phyloP scores from a whole-genome alignment of 1,140 invertebrate species.

The Drosophila aff. region DNA sequence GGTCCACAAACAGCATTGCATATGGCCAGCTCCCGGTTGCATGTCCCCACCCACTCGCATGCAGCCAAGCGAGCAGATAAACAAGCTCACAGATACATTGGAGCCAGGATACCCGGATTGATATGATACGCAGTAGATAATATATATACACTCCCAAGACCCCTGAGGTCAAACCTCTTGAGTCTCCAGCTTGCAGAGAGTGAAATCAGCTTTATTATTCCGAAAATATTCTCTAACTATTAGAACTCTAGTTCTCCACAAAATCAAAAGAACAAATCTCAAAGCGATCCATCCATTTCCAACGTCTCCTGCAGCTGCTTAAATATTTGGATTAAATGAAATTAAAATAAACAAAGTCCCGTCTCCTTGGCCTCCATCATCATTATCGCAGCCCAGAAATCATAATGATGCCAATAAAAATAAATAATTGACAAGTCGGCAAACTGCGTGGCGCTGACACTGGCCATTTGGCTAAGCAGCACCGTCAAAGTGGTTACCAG shows the following conservation, averaged over 20 bases:
- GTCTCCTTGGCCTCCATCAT: constrained; percentile 21
- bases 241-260: too few relatives aligned
- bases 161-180: neutral
- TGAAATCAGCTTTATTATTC: neutral
- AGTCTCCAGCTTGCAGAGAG: too few relatives aligned
- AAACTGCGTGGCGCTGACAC: constrained; percentile 40
- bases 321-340: constrained; percentile 68
- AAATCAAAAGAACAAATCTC: too few relatives aligned
- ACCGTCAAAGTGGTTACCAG: constrained; percentile 48
- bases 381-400: constrained; percentile 59
- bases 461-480: constrained; percentile 68
- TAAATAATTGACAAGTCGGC: constrained; percentile 68
- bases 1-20: constrained; percentile 32
- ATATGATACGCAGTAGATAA: constrained; percentile 6
- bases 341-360: constrained; percentile 38
- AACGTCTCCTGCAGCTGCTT: constrained; percentile 48
- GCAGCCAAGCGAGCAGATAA: constrained; percentile 18
- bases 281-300: constrained; percentile 1
- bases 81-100: constrained; percentile 15
- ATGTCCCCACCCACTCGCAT: constrained; percentile 17
- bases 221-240: neutral
- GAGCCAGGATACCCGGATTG: constrained; percentile 5
- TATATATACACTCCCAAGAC: neutral
- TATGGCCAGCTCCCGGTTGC: constrained; percentile 12
- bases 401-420: constrained; percentile 74